A percentile compares a stretch with the other conserved stretches of the same genome.
Evolutionary conservation across 2,888 invertebrate species (phyloP).

Genomic region (Dinocampus coccinellae): DNA sequence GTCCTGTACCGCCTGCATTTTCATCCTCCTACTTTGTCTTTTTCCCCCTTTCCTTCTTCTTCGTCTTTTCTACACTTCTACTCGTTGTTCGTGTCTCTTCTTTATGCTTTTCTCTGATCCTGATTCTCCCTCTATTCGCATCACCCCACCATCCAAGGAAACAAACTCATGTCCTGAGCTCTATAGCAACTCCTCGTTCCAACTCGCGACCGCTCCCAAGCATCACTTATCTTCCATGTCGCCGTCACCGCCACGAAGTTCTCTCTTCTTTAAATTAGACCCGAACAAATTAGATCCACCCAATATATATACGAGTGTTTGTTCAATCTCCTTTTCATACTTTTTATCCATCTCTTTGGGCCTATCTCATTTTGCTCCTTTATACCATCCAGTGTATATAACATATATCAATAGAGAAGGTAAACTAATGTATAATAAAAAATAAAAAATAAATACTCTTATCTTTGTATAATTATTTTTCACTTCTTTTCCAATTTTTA

Average conservation of each 20-base stretch:
- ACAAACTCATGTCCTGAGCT: slow-evolving; percentile 41
- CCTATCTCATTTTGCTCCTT: slow-evolving; percentile 5
- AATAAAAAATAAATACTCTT: too few relatives aligned
- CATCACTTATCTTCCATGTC: slow-evolving; percentile 51
- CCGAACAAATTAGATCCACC: slow-evolving; percentile 49
- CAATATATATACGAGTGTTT: slow-evolving; percentile 41
- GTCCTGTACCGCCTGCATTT: slow-evolving; percentile 12
- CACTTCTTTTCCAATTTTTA: too few relatives aligned
- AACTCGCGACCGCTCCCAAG: slow-evolving; percentile 37
- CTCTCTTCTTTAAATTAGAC: slow-evolving; percentile 48
- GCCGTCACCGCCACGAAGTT: slow-evolving; percentile 46
- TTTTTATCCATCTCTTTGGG: slow-evolving; percentile 15
- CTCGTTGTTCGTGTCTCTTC: slow-evolving; percentile 18
- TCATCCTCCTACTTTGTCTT: background rate
- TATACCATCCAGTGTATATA: background rate
- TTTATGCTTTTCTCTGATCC: slow-evolving; percentile 16
- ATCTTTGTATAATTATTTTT: too few relatives aligned
- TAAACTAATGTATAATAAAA: too few relatives aligned
- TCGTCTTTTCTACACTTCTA: background rate
- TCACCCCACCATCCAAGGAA: too few relatives aligned
- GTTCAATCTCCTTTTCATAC: slow-evolving; percentile 12
- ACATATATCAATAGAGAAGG: too few relatives aligned
- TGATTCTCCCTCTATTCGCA: too few relatives aligned
- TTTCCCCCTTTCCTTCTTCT: too few relatives aligned
- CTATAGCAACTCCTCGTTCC: slow-evolving; percentile 35